Conservation (phyloP, 2,888 invertebrate species). For the Harmothoe impar region DNA sequence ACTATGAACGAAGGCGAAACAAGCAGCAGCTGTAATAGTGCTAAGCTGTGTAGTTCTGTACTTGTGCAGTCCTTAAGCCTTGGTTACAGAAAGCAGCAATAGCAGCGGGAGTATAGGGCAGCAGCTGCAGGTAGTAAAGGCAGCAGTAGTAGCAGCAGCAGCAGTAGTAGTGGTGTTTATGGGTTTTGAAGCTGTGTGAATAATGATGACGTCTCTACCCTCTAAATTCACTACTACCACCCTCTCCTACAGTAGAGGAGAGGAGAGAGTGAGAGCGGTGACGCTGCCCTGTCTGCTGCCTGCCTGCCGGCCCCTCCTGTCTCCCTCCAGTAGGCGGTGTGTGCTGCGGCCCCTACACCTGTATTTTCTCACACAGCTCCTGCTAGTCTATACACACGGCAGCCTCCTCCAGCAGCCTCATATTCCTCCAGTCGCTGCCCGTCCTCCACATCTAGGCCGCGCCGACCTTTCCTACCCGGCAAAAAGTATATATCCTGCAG, state of each 20-base stretch:
- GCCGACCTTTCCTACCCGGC: conserved; percentile 27
- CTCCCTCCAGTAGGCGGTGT: background rate
- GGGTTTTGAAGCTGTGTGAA: background rate
- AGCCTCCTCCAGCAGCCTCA: background rate
- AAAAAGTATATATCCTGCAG: background rate
- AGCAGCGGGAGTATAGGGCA: background rate
- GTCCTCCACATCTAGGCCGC: conserved; percentile 31
- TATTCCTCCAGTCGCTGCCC: background rate
- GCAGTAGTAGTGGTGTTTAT: background rate
- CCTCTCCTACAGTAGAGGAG: background rate
- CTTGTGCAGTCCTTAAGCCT: too few species aligned
- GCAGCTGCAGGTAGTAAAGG: background rate
- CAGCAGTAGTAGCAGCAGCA: background rate
- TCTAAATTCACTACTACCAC: conserved; percentile 23
- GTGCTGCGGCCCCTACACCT: background rate
- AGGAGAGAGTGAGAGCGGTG: conserved; percentile 2
- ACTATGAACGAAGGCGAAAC: too few species aligned
- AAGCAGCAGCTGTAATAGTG: too few species aligned
- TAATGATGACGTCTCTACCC: background rate
- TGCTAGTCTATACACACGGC: background rate
- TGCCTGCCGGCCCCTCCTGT: background rate
- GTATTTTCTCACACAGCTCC: background rate
- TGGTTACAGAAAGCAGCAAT: background rate
- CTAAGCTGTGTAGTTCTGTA: too few species aligned
- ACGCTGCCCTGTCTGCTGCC: background rate